These are phyloP conservation scores for Aphaenogaster floridana DNA, from an alignment of 1,140 invertebrate genomes.

Conservation along the genomic window DNA sequence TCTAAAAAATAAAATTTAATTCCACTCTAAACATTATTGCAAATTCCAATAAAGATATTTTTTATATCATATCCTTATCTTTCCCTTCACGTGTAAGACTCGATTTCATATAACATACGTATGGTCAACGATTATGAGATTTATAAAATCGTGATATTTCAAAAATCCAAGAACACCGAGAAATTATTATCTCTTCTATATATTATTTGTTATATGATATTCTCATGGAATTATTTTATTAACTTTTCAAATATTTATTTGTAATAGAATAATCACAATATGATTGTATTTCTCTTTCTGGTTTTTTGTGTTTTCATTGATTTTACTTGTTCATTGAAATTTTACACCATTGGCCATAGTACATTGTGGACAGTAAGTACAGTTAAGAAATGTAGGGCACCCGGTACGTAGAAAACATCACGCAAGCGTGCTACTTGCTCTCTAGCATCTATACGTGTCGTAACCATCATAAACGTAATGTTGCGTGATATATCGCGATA, in stretches of 20 bases:
- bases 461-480: slow-evolving; percentile 48
- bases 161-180: not conserved
- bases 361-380: not conserved
- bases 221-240: not conserved
- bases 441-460: slow-evolving; percentile 26
- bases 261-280: not conserved
- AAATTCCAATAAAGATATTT: not conserved
- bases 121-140: not conserved
- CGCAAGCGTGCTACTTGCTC: slow-evolving; percentile 34
- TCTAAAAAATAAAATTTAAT: not conserved
- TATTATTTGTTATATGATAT: not conserved
- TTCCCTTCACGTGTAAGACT: not conserved
- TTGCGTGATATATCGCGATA: slow-evolving; percentile 34
- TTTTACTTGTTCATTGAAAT: slow-evolving; percentile 3
- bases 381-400: slow-evolving; percentile 40
- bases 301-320: not conserved
- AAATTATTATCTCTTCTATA: slow-evolving; percentile 3
- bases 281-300: not conserved
- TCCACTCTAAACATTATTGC: not conserved
- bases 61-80: not conserved
- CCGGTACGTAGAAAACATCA: slow-evolving; percentile 41
- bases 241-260: slow-evolving; percentile 1
- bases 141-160: not conserved
- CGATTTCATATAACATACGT: not conserved
- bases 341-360: not conserved